A percentile compares a stretch with the other conserved stretches of the same genome.
These are phyloP conservation scores for Orthochromis indermauri DNA, from an alignment of 2,113 vertebrate species.

Conservation along the genomic window DNA sequence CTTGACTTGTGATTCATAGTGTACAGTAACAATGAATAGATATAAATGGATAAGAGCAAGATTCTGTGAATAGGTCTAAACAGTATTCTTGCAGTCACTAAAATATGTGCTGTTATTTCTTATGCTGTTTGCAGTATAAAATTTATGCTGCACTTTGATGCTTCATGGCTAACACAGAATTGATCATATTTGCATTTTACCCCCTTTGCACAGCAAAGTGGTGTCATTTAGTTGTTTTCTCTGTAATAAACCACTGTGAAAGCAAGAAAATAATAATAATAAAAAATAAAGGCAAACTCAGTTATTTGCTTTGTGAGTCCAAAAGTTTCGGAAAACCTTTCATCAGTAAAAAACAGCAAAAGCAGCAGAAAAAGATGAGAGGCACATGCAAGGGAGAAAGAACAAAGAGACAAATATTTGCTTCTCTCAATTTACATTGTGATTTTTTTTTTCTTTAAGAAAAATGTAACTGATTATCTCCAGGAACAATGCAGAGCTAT, in stretches of 20 bases:
- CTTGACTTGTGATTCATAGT: neutral
- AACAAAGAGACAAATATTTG: neutral
- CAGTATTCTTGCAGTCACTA: neutral
- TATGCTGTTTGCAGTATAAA: neutral
- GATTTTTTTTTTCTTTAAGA: neutral
- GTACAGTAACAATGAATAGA: neutral
- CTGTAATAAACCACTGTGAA: neutral
- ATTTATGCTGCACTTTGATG: neutral
- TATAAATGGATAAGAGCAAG: neutral
- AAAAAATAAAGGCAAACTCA: neutral
- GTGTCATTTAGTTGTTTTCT: neutral
- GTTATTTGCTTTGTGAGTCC: neutral
- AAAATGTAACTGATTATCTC: neutral
- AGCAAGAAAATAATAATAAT: neutral
- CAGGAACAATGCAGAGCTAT: neutral
- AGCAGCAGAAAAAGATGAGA: neutral
- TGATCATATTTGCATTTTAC: neutral
- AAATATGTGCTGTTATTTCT: neutral
- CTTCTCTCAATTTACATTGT: neutral
- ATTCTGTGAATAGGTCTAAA: neutral
- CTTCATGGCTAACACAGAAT: neutral
- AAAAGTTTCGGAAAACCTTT: neutral
- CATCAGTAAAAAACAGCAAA: neutral
- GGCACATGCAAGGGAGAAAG: neutral
- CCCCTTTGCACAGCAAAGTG: neutral